phyloP scores from a whole-genome alignment of 2,888 invertebrate genomes.

The Leptinotarsa rubiginosa region DNA sequence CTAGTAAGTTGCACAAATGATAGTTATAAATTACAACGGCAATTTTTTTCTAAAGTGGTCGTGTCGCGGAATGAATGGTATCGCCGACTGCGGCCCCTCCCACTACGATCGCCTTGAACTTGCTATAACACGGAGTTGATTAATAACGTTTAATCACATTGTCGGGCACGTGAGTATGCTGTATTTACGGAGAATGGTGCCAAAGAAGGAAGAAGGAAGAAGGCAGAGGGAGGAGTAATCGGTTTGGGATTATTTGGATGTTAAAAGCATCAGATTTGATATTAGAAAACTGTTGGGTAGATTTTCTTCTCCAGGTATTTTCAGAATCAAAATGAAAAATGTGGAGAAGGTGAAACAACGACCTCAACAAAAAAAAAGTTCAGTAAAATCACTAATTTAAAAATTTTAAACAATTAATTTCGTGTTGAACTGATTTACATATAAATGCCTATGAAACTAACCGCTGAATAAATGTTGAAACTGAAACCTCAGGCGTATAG shows the following conservation, averaged over 20 bases:
- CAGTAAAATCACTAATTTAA: too few species aligned
- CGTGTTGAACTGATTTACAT: too few species aligned
- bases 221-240: conserved; percentile 10
- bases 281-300: too few species aligned
- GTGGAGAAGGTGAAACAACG: too few species aligned
- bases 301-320: too few species aligned
- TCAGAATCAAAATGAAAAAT: too few species aligned
- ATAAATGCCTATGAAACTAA: too few species aligned
- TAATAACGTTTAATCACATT: conserved; percentile 44
- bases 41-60: conserved; percentile 22
- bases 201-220: conserved; percentile 26
- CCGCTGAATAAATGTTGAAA: too few species aligned
- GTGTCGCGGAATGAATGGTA: conserved; percentile 24
- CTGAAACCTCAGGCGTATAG: too few species aligned
- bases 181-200: conserved; percentile 23
- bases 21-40: conserved; percentile 8
- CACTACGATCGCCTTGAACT: conserved; percentile 43
- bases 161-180: conserved; percentile 39
- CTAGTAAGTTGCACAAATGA: conserved; percentile 10
- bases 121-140: conserved; percentile 39
- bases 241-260: not conserved
- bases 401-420: too few species aligned
- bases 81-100: conserved; percentile 33
- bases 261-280: too few species aligned
- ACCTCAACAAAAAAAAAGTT: too few species aligned